A percentile compares a stretch with the other conserved stretches of the same genome.
Conservation (phyloP, 2,113 vertebrate genomes). For the Oncorhynchus keta region DNA sequence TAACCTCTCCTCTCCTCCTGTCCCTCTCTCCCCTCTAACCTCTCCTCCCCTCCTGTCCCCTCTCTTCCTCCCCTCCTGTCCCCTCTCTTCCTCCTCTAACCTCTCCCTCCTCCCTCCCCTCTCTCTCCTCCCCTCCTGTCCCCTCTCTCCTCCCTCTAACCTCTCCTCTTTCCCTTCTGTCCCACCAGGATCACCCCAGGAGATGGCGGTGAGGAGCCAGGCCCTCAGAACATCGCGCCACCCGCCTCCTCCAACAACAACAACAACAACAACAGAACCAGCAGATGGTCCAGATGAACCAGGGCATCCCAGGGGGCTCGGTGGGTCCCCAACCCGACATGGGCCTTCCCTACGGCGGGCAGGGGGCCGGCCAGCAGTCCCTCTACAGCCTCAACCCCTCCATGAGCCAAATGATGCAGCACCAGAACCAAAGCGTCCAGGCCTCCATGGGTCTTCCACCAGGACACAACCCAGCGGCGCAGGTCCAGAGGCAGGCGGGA, state of each 20-base stretch:
- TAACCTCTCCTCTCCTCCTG: not conserved
- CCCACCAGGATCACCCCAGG: conserved; percentile 85
- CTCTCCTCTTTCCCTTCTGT: not conserved
- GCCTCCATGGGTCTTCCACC: conserved; percentile 75
- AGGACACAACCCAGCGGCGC: conserved; percentile 72
- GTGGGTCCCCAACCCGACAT: conserved; percentile 83
- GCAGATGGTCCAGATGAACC: conserved; percentile 86
- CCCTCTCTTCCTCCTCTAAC: too few relatives aligned
- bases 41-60: not conserved
- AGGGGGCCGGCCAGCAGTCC: conserved; percentile 82
- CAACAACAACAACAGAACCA: conserved; percentile 71
- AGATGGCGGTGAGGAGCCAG: conserved; percentile 88
- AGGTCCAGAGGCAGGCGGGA: conserved; percentile 57
- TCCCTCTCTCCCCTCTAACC: too few relatives aligned
- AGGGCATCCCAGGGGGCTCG: conserved; percentile 70
- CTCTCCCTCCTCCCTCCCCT: not conserved
- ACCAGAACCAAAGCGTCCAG: conserved; percentile 89
- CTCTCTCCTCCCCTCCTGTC: not conserved
- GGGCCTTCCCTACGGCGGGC: conserved; percentile 83
- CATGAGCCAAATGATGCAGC: conserved; percentile 95
- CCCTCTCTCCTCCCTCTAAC: not conserved
- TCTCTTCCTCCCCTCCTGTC: not conserved
- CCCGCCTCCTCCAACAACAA: conserved; percentile 79
- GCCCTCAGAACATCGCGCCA: conserved; percentile 89
- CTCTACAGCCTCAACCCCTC: conserved; percentile 89